Evolutionary conservation across 2,797 vertebrate genomes (phyloP).

Genomic region (Gymnothorax javanicus): DNA sequence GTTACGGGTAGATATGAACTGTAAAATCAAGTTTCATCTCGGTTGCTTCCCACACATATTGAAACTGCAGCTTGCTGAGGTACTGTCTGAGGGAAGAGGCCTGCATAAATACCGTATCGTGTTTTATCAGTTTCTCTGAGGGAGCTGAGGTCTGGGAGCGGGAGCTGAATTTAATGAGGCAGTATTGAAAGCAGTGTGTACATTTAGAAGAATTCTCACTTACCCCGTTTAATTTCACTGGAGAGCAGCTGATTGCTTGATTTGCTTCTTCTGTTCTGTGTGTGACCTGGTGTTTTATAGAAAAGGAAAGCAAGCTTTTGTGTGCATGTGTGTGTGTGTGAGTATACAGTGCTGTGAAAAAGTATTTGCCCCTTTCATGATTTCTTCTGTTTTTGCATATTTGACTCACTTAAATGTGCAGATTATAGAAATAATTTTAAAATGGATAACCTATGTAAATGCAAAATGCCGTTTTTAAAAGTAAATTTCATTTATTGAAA

Average conservation of each 20-base stretch:
- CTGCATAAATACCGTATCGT: not conserved
- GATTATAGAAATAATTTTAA: too few relatives aligned
- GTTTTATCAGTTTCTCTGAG: too few relatives aligned
- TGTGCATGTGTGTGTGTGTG: not conserved
- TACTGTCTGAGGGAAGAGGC: too few relatives aligned
- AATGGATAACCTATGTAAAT: too few relatives aligned
- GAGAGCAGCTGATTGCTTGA: not conserved
- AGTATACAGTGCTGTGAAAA: not conserved
- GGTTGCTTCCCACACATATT: not conserved
- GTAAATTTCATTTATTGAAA: too few relatives aligned
- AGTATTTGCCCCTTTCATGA: too few relatives aligned
- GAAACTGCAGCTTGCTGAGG: not conserved
- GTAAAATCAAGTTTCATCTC: not conserved
- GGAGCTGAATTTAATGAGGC: not conserved
- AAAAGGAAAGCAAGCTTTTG: too few relatives aligned
- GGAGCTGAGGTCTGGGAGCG: not conserved
- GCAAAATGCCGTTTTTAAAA: too few relatives aligned
- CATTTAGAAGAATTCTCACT: not conserved
- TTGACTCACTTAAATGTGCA: too few relatives aligned
- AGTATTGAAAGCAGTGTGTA: not conserved
- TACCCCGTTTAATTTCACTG: not conserved
- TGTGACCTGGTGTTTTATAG: too few relatives aligned
- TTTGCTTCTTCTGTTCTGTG: not conserved
- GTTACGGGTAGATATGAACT: constrained; percentile 4
- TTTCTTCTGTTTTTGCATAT: too few relatives aligned